Base-by-base conservation (phyloP, 2,888 invertebrate genomes). In the Thereva unica region DNA sequence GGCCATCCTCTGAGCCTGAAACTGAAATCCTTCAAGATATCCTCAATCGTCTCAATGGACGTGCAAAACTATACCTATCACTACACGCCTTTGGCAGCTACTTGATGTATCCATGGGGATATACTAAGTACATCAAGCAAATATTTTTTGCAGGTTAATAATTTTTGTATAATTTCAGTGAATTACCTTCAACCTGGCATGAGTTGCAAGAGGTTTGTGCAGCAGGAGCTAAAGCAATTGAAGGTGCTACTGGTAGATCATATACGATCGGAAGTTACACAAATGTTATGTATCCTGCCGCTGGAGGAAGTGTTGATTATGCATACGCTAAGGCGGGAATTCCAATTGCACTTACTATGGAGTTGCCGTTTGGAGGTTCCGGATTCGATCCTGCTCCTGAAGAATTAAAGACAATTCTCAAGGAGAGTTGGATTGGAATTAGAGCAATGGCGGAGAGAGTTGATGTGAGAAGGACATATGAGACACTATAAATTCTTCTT, bases 41-140 rank as follows among this genome's bases (percentile, higher is more conserved):
- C 23, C 45, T 61, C 50, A 23, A 50, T 12, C 50, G 50, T n/a
- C 23, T 61, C 8, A 61, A 35, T n/a, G 74, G 72, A 64, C 74
- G 75, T 5, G 76, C 76, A 34, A 84, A 87, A 59, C 79, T 89
- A 68, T 93, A 90, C 76, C 74, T 92, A 8, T 87, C 89, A 0
- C 81, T 92, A 69, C 93, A 93, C 75, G 88, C 91, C 10, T 91
- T 85, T 73, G 91, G 91, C 8, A 84, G 85, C 70, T 87, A 85
- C 77, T 77, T 90, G 35, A 75, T 90, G 2, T 89, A 89, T 74
- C 87, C 89, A 0, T 90, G 88, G 87, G 89, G 88, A 1, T 88
- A 84, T 50, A 76, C 77, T 3, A 75, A 84, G 45, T 86, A 86
- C 2, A 76, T 70, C 55, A 35, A 6, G 35, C 23, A 23, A n/a